Evolutionary conservation across 2,113 vertebrate species (phyloP), one percentile per base, ranked within the genome.

Genomic region (Enhydra lutris): DNA sequence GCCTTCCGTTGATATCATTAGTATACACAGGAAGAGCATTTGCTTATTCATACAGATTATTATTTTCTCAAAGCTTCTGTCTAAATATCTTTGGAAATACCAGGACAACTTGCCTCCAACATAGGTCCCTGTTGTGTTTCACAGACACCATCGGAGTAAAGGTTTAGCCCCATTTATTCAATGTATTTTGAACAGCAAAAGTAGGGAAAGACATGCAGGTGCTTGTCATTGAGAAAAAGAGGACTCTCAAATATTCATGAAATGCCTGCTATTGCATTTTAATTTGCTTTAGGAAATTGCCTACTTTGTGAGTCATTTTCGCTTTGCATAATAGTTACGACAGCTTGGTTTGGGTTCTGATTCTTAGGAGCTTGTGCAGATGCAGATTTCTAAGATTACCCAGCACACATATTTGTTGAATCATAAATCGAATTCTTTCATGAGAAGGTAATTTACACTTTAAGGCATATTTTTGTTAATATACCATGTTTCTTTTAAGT

Each of bases 201-300:
- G 76, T 94, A 63, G 82, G 88, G 85, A 98, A 98, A 98, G 85
- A 91, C 55, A 67, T 52, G 42, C 95, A 97, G 98, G 98, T 98
- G 98, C 79, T 94, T 97, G 95, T 98, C 98, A 84, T 94, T 74
- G 97, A 94, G 96, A 79, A 98, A 97, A 63, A 96, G 94, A 90
- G 95, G 89, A 91, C 84, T 97, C 98, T 98, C 97, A 97, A 98
- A 98, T 98, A 98, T 98, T 93, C 94, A 97, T 96, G 94, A 98
- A 98, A 97, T 98, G 55, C 97, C 79, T 97, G 34, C 78, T 17
- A 97, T 98, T 97, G 91, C 93, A 96, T 98, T 98, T 98, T 98
- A 98, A 98, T 99, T 98, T 98, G 89, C 94, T 82, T 73, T 97
- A 94, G 94, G 95, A 98, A 98, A 98, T 97, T 97, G 95, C 96